phyloP scores from a whole-genome alignment of 2,113 vertebrate species.

The Thalassoma bifasciatum region DNA sequence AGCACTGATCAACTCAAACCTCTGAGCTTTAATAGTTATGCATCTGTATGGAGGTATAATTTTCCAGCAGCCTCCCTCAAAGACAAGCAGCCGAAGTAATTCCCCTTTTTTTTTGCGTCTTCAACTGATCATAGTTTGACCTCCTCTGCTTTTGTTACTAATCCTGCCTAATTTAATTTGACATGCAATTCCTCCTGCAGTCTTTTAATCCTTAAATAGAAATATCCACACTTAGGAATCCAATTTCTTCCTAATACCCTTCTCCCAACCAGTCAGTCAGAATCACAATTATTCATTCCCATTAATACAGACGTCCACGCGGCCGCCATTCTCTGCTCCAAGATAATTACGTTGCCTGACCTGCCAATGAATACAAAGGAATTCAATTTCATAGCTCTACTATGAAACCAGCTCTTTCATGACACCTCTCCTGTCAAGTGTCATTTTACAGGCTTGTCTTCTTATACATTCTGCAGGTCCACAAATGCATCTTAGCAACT shows the following conservation, averaged over 20 bases:
- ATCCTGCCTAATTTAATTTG: conserved; percentile 51
- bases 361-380: conserved; percentile 36
- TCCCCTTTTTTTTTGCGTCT: neutral
- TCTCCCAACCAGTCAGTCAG: conserved; percentile 27
- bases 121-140: conserved; percentile 27
- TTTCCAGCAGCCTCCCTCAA: neutral
- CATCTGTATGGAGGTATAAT: neutral
- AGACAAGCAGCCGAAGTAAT: neutral
- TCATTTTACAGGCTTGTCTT: conserved; percentile 27
- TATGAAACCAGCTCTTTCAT: neutral
- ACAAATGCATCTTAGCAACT: too few relatives aligned
- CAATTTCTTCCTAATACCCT: conserved; percentile 6
- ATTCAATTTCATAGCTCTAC: conserved; percentile 42
- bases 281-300: conserved; percentile 23
- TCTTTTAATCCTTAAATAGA: conserved; percentile 21
- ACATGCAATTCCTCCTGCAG: neutral
- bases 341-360: conserved; percentile 15
- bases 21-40: neutral
- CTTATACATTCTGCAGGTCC: conserved; percentile 18
- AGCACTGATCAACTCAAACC: neutral
- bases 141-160: conserved; percentile 17
- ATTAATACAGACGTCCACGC: conserved; percentile 30
- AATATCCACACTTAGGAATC: neutral
- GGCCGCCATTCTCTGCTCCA: conserved; percentile 1
- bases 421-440: conserved; percentile 26